phyloP scores from a whole-genome alignment of 1,140 invertebrate species.

The Pseudomyrmex flavicornis region DNA sequence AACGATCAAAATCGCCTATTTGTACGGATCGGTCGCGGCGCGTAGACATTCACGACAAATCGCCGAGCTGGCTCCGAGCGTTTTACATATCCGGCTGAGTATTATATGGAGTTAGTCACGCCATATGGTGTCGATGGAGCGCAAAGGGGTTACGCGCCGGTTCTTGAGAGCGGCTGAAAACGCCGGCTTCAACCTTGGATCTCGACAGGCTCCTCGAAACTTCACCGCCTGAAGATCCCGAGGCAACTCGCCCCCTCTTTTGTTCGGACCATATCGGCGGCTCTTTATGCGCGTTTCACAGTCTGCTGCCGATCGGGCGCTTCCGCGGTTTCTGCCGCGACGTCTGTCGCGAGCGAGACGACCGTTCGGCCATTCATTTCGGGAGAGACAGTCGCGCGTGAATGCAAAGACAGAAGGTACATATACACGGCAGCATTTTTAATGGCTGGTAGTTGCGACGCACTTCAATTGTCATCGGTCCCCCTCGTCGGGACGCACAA shows the following conservation, averaged over 20 bases:
- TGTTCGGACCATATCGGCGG: slow-evolving; percentile 57
- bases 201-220: slow-evolving; percentile 55
- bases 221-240: slow-evolving; percentile 64
- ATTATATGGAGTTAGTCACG: slow-evolving; percentile 70
- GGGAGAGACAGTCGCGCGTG: slow-evolving; percentile 13
- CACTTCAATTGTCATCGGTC: slow-evolving; percentile 14
- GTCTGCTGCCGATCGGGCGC: slow-evolving; percentile 49
- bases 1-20: slow-evolving; percentile 4
- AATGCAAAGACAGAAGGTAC: slow-evolving; percentile 39
- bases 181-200: slow-evolving; percentile 64
- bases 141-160: slow-evolving; percentile 64
- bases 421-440: slow-evolving; percentile 15
- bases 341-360: slow-evolving; percentile 34
- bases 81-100: slow-evolving; percentile 56
- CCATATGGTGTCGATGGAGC: slow-evolving; percentile 76
- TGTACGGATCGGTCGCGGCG: slow-evolving; percentile 25
- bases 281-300: slow-evolving; percentile 52
- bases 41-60: slow-evolving; percentile 7
- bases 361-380: slow-evolving; percentile 38
- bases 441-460: slow-evolving; percentile 32
- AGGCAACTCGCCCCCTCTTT: slow-evolving; percentile 43
- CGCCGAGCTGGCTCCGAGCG: slow-evolving; percentile 1
- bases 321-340: slow-evolving; percentile 36
- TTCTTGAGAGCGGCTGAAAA: slow-evolving; percentile 62
- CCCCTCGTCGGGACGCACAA: slow-evolving; percentile 8